Evolutionary conservation across 2,888 invertebrate species (phyloP), one percentile per base, ranked within the genome.

Genomic region (Parthenolecanium corni): DNA sequence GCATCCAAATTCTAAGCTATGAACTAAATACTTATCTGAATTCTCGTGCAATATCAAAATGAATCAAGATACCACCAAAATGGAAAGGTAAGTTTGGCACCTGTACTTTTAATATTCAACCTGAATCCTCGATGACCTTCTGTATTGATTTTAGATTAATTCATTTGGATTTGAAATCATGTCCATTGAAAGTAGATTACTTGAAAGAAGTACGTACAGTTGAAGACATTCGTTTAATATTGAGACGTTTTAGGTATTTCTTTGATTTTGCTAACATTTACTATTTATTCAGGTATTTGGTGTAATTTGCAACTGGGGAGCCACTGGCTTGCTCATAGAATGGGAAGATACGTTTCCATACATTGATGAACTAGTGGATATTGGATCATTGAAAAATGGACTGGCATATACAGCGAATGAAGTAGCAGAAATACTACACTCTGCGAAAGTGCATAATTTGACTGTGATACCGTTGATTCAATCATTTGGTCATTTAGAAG

Each of bases 331-430:
- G 20, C 76, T 91, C 12, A 70, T 91, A 46, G 91, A 91, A 75
- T 91, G 90, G 86, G 91, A 92, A 71, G 91, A 92, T 70, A 89
- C 88, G 66, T 92, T 91, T 74, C 91, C 91, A 0, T 91, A 86
- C 72, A 76, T 75, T 5, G 81, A 79, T 52, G 79, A 80, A 12
- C 53, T 70, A 44, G 64, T 65, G 11, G 62, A 63, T 14, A 67
- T 70, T 14, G 67, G 68, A 1, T 70, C 76, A 1, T 73, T 75
- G 64, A 75, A 76, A 47, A 76, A 78, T 0, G 71, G 72, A 65
- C 76, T 79, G 64, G 82, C 79, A 25, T 91, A 91, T 73, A 79
- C 81, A 1, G 69, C 77, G 53, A 79, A 80, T 51, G 86, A 87
- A 71, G 82, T 85, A 24, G 75, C 74, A 57, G 78, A 80, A 68